Conservation (phyloP, 2,888 invertebrate genomes). For the Malacosoma neustria region DNA sequence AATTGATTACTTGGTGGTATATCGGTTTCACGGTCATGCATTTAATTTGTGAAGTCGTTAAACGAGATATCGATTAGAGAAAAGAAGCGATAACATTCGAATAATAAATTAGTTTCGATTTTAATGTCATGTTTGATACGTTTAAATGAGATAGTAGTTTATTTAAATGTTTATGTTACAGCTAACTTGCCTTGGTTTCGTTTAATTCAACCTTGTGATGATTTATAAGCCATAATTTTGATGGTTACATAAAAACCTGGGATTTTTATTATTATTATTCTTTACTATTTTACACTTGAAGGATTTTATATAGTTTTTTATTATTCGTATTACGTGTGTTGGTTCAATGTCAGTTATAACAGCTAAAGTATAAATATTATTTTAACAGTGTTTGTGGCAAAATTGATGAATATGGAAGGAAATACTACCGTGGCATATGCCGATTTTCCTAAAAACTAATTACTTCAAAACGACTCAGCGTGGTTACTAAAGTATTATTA, state of each 20-base stretch:
- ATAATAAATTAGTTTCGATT: constrained; percentile 2
- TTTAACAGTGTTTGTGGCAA: too few species aligned
- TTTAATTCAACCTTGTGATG: not conserved
- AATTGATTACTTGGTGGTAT: constrained; percentile 27
- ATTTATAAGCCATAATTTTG: not conserved
- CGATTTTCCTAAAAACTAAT: too few species aligned
- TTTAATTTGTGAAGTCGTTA: constrained; percentile 13
- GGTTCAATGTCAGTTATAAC: too few species aligned
- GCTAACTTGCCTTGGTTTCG: not conserved
- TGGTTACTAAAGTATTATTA: too few species aligned
- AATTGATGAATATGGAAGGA: too few species aligned
- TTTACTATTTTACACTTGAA: too few species aligned
- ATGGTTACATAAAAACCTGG: constrained; percentile 5
- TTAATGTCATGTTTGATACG: not conserved
- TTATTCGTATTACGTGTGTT: too few species aligned
- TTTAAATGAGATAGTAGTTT: not conserved
- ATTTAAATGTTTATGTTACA: not conserved
- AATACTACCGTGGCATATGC: too few species aligned
- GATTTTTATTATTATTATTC: too few species aligned
- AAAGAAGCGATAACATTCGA: constrained; percentile 3
- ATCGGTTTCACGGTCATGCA: constrained; percentile 32
- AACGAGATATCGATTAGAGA: constrained; percentile 16
- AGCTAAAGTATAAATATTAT: too few species aligned
- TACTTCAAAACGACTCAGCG: too few species aligned
- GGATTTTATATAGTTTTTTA: too few species aligned